These are phyloP conservation scores for Olivierus martensii DNA, from an alignment of 1,140 invertebrate genomes.

Conservation along the genomic window DNA sequence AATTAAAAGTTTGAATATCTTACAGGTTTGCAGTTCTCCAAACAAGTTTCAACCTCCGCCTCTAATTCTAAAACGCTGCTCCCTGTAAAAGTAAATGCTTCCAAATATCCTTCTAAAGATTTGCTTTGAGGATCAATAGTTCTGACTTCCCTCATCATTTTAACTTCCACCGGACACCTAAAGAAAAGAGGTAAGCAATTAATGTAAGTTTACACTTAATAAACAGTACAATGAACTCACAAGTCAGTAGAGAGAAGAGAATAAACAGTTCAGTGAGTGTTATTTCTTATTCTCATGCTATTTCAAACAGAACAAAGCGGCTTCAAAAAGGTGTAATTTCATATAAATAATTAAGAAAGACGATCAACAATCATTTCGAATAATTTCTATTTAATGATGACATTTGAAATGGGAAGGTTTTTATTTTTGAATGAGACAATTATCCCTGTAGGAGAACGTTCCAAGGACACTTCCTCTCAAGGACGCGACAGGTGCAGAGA, in stretches of 20 bases:
- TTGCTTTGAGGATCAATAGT: conserved; percentile 17
- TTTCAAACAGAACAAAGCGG: background rate
- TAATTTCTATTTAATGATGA: too few species aligned
- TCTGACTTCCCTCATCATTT: conserved; percentile 23
- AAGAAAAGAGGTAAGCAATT: background rate
- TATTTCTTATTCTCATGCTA: too few species aligned
- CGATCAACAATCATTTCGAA: too few species aligned
- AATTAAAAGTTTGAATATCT: background rate
- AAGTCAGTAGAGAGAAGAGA: background rate
- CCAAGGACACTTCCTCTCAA: too few species aligned
- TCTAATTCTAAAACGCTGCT: conserved; percentile 19
- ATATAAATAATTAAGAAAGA: background rate
- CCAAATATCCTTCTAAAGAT: conserved; percentile 22
- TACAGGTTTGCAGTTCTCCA: conserved; percentile 21
- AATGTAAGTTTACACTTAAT: too few species aligned
- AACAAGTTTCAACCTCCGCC: conserved; percentile 23
- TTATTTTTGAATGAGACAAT: too few species aligned
- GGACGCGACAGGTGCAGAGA: too few species aligned
- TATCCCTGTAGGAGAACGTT: too few species aligned
- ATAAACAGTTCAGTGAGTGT: background rate
- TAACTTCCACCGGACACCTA: conserved; percentile 22
- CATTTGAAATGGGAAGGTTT: too few species aligned
- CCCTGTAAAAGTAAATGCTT: conserved; percentile 23
- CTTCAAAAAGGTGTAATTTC: background rate
- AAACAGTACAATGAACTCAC: too few species aligned